Conservation (phyloP, 2,888 invertebrate genomes). For the Schizaphis graminum region DNA sequence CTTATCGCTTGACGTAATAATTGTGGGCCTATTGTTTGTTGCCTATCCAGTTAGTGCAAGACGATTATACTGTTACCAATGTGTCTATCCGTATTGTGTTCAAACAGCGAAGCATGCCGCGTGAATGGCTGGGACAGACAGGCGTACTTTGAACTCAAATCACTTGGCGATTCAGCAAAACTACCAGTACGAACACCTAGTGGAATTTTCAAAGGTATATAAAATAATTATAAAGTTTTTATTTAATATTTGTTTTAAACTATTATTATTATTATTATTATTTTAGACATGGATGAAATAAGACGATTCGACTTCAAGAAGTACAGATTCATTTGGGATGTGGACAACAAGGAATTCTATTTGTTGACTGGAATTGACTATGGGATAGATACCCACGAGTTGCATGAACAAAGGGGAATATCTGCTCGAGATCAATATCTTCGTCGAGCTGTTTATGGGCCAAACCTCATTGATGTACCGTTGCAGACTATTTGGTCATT, state of each 20-base stretch:
- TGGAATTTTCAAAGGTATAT: constrained; percentile 72
- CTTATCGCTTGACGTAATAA: constrained; percentile 64
- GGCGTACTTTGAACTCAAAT: constrained; percentile 70
- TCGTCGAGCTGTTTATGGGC: constrained; percentile 84
- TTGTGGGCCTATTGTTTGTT: constrained; percentile 65
- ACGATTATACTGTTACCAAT: constrained; percentile 66
- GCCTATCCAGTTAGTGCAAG: constrained; percentile 67
- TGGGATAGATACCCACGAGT: constrained; percentile 76
- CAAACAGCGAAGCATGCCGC: constrained; percentile 67
- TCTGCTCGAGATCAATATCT: constrained; percentile 76
- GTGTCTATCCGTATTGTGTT: constrained; percentile 67
- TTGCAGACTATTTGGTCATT: constrained; percentile 81
- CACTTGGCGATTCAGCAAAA: constrained; percentile 70
- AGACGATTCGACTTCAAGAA: constrained; percentile 87
- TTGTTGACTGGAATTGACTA: constrained; percentile 82
- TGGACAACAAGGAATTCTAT: constrained; percentile 77
- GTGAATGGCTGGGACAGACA: constrained; percentile 68
- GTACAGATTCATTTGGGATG: constrained; percentile 85
- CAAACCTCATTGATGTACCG: constrained; percentile 87
- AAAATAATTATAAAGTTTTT: constrained; percentile 6
- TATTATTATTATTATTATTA: constrained; percentile 29
- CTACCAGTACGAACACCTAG: constrained; percentile 72
- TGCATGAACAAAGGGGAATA: constrained; percentile 78
- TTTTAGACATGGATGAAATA: constrained; percentile 73
- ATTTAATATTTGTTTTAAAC: constrained; percentile 29